phyloP scores from a whole-genome alignment of 2,888 invertebrate genomes.

The Agrochola macilenta region DNA sequence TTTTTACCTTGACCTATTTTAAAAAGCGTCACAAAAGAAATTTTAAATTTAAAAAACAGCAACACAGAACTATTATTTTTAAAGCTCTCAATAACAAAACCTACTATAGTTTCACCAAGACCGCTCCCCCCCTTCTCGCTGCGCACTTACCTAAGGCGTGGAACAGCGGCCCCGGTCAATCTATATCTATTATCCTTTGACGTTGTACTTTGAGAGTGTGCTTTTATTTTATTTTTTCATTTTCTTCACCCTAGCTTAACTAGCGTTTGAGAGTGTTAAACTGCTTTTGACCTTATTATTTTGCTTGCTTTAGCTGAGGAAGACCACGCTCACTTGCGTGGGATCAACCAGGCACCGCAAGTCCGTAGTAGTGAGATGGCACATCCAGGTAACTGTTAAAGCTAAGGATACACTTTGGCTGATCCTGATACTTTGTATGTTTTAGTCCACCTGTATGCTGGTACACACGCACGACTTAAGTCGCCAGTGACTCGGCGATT shows the following conservation, averaged over 20 bases:
- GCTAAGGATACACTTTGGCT: conserved; percentile 33
- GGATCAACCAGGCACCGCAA: conserved; percentile 77
- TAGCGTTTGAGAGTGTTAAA: conserved; percentile 61
- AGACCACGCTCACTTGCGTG: conserved; percentile 91
- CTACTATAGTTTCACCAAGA: no score
- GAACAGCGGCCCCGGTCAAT: no score
- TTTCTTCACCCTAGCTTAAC: conserved; percentile 55
- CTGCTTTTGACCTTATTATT: conserved; percentile 71
- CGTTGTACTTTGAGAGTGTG: conserved; percentile 58
- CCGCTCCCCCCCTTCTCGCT: no score
- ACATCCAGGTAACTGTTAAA: conserved; percentile 79
- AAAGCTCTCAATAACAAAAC: conserved; percentile 20
- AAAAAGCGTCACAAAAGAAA: background rate
- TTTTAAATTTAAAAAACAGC: background rate
- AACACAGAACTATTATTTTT: conserved; percentile 3
- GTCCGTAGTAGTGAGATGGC: conserved; percentile 74
- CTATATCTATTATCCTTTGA: background rate
- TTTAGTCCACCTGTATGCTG: background rate
- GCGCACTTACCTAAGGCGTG: no score
- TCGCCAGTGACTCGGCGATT: background rate
- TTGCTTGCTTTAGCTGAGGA: conserved; percentile 92
- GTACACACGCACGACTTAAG: background rate
- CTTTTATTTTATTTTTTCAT: conserved; percentile 59
- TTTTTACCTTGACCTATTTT: background rate
- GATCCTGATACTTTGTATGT: background rate